Conservation (phyloP, 2,797 vertebrate species). For the Triplophysa yarkandensis region DNA sequence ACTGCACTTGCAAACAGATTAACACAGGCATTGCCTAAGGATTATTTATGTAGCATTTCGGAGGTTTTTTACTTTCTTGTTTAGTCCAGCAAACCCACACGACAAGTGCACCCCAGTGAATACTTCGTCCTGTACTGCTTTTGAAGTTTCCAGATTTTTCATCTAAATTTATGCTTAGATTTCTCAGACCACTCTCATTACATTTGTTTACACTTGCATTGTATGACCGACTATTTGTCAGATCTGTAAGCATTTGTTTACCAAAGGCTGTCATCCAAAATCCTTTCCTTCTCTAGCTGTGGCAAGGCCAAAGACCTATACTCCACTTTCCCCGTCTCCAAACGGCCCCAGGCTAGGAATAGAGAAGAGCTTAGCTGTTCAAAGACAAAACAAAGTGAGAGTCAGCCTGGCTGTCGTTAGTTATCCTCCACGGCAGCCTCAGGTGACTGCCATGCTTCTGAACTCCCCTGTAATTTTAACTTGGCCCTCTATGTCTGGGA, state of each 20-base stretch:
- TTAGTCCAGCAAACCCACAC: slow-evolving; percentile 15
- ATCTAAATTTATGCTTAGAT: neutral
- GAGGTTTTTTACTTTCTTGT: neutral
- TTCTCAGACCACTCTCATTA: slow-evolving; percentile 22
- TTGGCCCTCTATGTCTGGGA: slow-evolving; percentile 63
- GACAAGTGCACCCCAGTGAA: neutral
- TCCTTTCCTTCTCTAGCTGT: slow-evolving; percentile 14
- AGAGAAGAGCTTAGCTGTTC: slow-evolving; percentile 43
- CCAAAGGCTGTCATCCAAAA: slow-evolving; percentile 26
- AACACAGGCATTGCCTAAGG: slow-evolving; percentile 11
- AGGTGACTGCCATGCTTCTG: slow-evolving; percentile 59
- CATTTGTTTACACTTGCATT: slow-evolving; percentile 3
- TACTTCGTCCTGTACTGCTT: slow-evolving; percentile 27
- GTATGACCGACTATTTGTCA: slow-evolving; percentile 22
- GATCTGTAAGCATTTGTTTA: slow-evolving; percentile 25
- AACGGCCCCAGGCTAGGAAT: slow-evolving; percentile 15
- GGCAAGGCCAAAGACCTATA: slow-evolving; percentile 13
- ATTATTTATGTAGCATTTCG: slow-evolving; percentile 35
- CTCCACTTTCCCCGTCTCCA: slow-evolving; percentile 18
- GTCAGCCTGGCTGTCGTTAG: slow-evolving; percentile 58
- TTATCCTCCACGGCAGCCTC: slow-evolving; percentile 65
- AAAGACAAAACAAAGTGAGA: slow-evolving; percentile 66
- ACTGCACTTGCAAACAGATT: slow-evolving; percentile 28
- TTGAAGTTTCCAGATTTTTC: slow-evolving; percentile 7
- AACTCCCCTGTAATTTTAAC: slow-evolving; percentile 70